These are phyloP conservation scores for Notolabrus celidotus DNA, from an alignment of 2,797 vertebrate genomes.

Conservation along the genomic window DNA sequence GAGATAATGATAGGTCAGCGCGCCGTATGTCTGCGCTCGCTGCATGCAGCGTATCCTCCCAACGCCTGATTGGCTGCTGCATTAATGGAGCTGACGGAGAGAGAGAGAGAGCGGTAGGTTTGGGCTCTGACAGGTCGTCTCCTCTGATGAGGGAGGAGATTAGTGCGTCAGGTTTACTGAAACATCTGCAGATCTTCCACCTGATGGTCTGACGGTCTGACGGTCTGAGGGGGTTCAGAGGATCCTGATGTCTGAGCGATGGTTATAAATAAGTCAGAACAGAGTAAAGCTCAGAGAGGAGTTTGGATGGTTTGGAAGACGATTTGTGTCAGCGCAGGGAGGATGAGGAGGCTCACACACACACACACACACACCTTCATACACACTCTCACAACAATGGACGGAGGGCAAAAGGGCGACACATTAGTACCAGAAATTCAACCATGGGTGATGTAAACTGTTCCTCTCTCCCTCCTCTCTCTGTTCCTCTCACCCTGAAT, in stretches of 20 bases:
- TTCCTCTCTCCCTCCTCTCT: conserved; percentile 12
- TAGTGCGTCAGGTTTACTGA: conserved; percentile 21
- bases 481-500: conserved; percentile 46
- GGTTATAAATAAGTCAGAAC: conserved; percentile 8
- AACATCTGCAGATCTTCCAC: conserved; percentile 26
- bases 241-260: neutral
- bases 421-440: conserved; percentile 1
- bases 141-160: conserved; percentile 45
- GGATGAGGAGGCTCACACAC: too few species aligned
- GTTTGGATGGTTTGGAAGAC: conserved; percentile 63
- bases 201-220: conserved; percentile 37
- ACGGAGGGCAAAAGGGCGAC: conserved; percentile 20
- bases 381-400: conserved; percentile 44
- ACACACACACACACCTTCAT: conserved; percentile 38
- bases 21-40: conserved; percentile 62
- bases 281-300: neutral
- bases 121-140: conserved; percentile 53
- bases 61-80: conserved; percentile 58
- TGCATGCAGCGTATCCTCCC: conserved; percentile 44
- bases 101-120: conserved; percentile 64
- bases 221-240: neutral
- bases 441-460: conserved; percentile 22
- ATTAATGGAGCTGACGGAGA: conserved; percentile 75
- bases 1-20: conserved; percentile 78
- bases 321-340: conserved; percentile 55